phyloP scores from a whole-genome alignment of 2,888 invertebrate genomes.

The Iphiclides podalirius region DNA sequence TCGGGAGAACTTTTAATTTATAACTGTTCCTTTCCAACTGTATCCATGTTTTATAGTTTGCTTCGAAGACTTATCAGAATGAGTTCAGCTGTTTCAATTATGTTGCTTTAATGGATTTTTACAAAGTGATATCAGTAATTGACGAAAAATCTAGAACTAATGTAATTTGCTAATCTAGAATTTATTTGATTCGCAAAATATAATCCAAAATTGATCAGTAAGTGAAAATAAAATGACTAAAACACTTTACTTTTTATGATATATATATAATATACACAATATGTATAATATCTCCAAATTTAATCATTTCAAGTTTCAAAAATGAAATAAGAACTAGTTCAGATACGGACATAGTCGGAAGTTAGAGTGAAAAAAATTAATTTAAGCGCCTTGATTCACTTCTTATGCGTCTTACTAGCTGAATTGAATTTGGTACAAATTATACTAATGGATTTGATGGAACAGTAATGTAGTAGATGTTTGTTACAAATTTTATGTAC shows the following conservation, averaged over 20 bases:
- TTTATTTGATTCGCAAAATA: too few species aligned
- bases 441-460: slow-evolving; percentile 24
- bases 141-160: too few species aligned
- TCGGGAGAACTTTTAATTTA: slow-evolving; percentile 25
- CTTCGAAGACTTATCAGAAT: not conserved
- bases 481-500: slow-evolving; percentile 19
- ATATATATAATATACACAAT: too few species aligned
- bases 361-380: slow-evolving; percentile 11
- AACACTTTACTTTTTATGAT: too few species aligned
- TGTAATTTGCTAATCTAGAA: too few species aligned
- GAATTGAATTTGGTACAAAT: slow-evolving; percentile 18
- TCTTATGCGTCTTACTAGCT: slow-evolving; percentile 12
- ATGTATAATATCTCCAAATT: too few species aligned
- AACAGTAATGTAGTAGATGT: slow-evolving; percentile 17
- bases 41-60: not conserved
- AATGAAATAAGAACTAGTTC: too few species aligned
- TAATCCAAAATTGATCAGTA: too few species aligned
- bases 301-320: too few species aligned
- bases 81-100: not conserved
- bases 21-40: slow-evolving; percentile 1
- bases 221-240: too few species aligned
- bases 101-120: not conserved
- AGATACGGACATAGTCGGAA: too few species aligned
- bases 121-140: too few species aligned
- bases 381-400: slow-evolving; percentile 9